Evolutionary conservation across 2,888 invertebrate genomes (phyloP).

Genomic region (Euzetes globulus): DNA sequence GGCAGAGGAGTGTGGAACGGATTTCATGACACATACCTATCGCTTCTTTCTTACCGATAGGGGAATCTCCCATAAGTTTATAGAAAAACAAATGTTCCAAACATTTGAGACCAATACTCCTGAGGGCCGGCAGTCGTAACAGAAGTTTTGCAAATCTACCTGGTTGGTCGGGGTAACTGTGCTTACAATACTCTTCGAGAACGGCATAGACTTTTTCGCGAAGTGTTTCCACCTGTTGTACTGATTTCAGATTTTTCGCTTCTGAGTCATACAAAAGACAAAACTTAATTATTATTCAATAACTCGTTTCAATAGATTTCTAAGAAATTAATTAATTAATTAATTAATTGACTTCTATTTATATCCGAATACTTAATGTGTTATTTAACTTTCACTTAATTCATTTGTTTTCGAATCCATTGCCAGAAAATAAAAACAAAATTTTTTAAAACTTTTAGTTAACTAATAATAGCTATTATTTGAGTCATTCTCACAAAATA

Average conservation of each 20-base stretch:
- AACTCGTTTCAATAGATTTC: neutral
- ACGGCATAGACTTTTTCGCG: constrained; percentile 91
- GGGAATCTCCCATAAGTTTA: constrained; percentile 76
- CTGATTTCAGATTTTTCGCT: constrained; percentile 76
- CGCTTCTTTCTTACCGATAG: constrained; percentile 51
- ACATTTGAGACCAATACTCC: constrained; percentile 87
- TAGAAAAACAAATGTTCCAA: constrained; percentile 91
- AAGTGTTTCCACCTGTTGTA: constrained; percentile 70
- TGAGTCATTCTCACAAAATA: neutral
- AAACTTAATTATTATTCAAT: neutral
- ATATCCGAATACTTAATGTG: neutral
- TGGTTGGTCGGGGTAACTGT: constrained; percentile 78
- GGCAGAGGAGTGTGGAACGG: neutral
- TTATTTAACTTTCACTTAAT: neutral
- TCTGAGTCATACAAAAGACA: constrained; percentile 53
- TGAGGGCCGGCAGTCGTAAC: constrained; percentile 74
- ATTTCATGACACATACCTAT: constrained; percentile 19
- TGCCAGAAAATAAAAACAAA: neutral
- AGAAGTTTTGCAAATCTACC: constrained; percentile 92
- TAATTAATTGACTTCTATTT: neutral
- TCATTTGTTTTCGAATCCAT: neutral
- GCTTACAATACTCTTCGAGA: constrained; percentile 87
- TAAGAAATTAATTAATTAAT: neutral
- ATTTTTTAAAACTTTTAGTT: neutral
- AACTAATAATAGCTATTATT: neutral